These are phyloP conservation scores for Dromaius novaehollandiae DNA, from an alignment of 2,113 vertebrate genomes.

Conservation along the genomic window DNA sequence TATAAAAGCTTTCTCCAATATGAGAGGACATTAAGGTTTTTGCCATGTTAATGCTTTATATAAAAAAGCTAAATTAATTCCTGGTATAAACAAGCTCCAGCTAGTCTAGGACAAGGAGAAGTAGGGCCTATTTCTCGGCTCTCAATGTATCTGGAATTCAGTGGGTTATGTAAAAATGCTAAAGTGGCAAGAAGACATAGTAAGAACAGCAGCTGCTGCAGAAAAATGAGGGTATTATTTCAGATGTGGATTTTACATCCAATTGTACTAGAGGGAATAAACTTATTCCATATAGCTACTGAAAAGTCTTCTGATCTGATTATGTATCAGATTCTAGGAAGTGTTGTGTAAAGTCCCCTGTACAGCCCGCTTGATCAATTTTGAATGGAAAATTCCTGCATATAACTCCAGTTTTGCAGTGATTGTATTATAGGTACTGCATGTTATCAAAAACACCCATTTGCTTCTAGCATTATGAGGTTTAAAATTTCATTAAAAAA, in stretches of 20 bases:
- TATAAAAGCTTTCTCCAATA: not conserved
- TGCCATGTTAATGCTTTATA: not conserved
- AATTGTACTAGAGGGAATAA: not conserved
- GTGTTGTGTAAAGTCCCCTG: not conserved
- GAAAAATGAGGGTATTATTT: not conserved
- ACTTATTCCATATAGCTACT: not conserved
- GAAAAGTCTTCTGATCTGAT: not conserved
- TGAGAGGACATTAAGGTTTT: not conserved
- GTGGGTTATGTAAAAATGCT: not conserved
- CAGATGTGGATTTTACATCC: not conserved
- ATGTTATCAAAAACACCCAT: not conserved
- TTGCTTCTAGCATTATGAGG: not conserved
- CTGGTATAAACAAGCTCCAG: not conserved
- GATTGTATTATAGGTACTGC: not conserved
- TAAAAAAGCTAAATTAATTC: not conserved
- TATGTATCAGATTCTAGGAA: not conserved
- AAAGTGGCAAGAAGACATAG: not conserved
- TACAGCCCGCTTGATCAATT: not conserved
- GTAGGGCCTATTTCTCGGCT: not conserved
- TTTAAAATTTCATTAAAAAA: not conserved
- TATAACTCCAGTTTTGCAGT: not conserved
- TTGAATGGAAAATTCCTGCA: not conserved
- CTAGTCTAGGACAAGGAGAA: not conserved
- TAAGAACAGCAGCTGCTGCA: not conserved
- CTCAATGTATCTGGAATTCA: not conserved